Evolutionary conservation across 2,888 invertebrate species (phyloP).

Genomic region (Iphiclides podalirius): DNA sequence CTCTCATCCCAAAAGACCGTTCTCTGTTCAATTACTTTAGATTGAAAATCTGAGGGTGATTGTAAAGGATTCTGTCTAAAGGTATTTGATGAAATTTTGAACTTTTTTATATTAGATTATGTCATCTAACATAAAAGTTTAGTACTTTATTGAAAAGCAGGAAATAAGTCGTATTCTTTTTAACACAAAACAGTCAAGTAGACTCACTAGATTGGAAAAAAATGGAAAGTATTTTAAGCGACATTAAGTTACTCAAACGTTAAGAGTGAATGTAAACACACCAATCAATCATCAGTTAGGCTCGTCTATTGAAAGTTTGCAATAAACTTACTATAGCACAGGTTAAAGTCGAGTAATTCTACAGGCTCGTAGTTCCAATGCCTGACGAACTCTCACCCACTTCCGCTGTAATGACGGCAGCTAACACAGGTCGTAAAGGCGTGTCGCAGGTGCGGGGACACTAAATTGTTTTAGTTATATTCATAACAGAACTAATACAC

Average conservation of each 20-base stretch:
- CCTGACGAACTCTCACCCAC: constrained; percentile 16
- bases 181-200: no score
- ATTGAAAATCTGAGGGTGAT: not conserved
- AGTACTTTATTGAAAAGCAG: no score
- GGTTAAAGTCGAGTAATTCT: constrained; percentile 39
- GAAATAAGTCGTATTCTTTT: no score
- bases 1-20: constrained; percentile 17
- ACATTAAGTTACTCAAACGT: no score
- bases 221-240: no score
- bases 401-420: constrained; percentile 17
- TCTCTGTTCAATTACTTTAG: not conserved
- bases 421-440: constrained; percentile 27
- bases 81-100: not conserved
- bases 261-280: no score
- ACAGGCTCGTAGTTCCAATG: not conserved
- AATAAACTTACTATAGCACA: no score
- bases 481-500: constrained; percentile 14
- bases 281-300: no score
- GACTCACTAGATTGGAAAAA: no score
- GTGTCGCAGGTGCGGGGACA: constrained; percentile 29
- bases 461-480: constrained; percentile 29
- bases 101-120: not conserved
- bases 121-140: not conserved
- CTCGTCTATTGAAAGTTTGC: no score
- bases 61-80: not conserved